Conservation (phyloP, 2,888 invertebrate genomes). For the Drosophila demipolita region DNA sequence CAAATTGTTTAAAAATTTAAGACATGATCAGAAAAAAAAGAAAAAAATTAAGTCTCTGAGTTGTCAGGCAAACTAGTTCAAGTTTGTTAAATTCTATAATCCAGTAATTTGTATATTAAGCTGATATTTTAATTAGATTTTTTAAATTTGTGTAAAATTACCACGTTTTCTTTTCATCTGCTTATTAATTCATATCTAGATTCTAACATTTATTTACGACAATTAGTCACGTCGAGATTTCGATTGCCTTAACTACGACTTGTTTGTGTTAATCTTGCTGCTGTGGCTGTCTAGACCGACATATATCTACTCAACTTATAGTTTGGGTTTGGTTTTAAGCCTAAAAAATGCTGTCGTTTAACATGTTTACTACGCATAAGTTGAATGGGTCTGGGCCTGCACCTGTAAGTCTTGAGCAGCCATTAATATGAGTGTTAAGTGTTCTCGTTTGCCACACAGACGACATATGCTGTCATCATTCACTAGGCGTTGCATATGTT, state of each 20-base stretch:
- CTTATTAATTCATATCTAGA: too few relatives aligned
- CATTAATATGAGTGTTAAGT: constrained; percentile 32
- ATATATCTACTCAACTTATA: background rate
- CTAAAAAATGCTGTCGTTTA: constrained; percentile 21
- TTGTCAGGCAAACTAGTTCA: background rate
- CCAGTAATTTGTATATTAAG: background rate
- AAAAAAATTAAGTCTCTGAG: background rate
- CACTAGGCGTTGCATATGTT: constrained; percentile 19
- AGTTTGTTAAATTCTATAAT: background rate
- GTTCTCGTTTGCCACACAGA: constrained; percentile 7
- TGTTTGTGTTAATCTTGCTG: constrained; percentile 24
- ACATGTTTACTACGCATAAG: constrained; percentile 16
- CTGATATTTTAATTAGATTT: background rate
- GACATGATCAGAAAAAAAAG: background rate
- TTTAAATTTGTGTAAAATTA: too few relatives aligned
- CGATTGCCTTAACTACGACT: constrained; percentile 28
- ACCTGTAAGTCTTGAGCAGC: constrained; percentile 15
- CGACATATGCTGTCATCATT: constrained; percentile 25
- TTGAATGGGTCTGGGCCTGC: background rate
- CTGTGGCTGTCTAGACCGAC: constrained; percentile 53
- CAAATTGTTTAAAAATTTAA: background rate
- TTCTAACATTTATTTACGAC: background rate
- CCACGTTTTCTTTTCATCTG: background rate
- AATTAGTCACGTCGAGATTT: constrained; percentile 14
- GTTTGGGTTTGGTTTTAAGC: constrained; percentile 4